Evolutionary conservation across 2,113 vertebrate genomes (phyloP), one percentile per base, ranked within the genome.

Genomic region (Mormyrus lacerda): DNA sequence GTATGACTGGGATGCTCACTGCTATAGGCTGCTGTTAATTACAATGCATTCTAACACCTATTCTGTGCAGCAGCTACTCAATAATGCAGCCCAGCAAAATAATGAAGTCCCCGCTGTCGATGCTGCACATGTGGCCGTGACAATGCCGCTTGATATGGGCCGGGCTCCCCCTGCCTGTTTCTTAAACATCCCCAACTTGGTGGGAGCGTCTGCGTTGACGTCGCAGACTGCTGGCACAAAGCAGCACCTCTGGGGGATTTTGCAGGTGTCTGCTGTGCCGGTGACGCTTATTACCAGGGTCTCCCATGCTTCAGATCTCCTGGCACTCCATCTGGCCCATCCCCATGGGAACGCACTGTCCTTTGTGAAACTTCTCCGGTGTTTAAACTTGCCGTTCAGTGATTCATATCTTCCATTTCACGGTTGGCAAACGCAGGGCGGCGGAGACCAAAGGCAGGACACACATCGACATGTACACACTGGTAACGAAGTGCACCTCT

Each of bases 251-350:
- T 48, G 82, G 82, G 82, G 45, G 82, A 85, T 47, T 47, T 27
- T 5, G 48, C 48, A 86, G 85, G 85, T 86, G 85, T 86, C 85
- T 47, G 48, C 48, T 35, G 47, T 51, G 44, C 47, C 27, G 19
- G 48, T 85, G 85, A 47, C 17, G 48, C 27, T 86, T 51, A 51
- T 86, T 86, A 51, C 44, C 48, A 35, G 13, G 45, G 85, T 48
- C 85, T 24, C 86, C 45, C 15, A 39, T 24, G 31, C 53, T 51
- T 55, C 86, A 87, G 86, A 87, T 87, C 31, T 55, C 86, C 86
- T 8, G 24, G 17, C 44, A 9, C 39, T 87, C 50, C 86, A 55
- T 87, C 86, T 86, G 85, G 42, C 24, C 47, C 48, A 17, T 15
- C 53, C 31, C 35, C 86, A 35, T 87, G 86, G 86, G 53, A 44